phyloP scores from a whole-genome alignment of 2,888 invertebrate species.

The Drosophila mimetica region DNA sequence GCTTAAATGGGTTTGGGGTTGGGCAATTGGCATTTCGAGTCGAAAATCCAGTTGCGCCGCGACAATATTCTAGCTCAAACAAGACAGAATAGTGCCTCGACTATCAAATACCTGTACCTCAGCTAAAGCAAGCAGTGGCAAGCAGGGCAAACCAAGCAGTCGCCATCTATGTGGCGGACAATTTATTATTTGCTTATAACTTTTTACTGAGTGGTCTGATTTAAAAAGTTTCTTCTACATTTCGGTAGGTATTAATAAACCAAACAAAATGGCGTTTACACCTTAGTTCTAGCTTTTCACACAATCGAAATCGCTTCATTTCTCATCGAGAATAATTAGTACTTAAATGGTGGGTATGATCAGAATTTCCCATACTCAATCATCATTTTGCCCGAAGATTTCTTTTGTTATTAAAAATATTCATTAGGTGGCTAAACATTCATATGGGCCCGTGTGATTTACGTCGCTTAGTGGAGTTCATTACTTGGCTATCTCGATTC shows the following conservation, averaged over 20 bases:
- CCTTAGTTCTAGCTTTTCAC: no score
- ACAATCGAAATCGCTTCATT: no score
- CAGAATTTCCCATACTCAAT: slow-evolving; percentile 4
- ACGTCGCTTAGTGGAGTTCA: background rate
- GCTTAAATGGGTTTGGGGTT: slow-evolving; percentile 38
- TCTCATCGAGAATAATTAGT: background rate
- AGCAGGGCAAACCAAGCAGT: no score
- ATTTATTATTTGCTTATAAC: no score
- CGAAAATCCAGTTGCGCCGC: background rate
- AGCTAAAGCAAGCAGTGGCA: no score
- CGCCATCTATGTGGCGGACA: no score
- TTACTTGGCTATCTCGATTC: background rate
- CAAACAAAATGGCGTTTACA: no score
- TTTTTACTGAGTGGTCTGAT: no score
- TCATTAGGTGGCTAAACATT: background rate
- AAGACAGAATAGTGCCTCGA: background rate
- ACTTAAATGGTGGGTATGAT: background rate
- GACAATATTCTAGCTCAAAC: background rate
- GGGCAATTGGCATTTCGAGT: slow-evolving; percentile 14
- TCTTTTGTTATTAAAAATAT: slow-evolving; percentile 1
- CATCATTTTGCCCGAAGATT: background rate
- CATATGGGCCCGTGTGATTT: background rate
- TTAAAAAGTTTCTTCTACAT: no score
- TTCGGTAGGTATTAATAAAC: no score
- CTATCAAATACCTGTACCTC: no score